phyloP scores from a whole-genome alignment of 2,113 vertebrate genomes.

The Myotis brandtii region DNA sequence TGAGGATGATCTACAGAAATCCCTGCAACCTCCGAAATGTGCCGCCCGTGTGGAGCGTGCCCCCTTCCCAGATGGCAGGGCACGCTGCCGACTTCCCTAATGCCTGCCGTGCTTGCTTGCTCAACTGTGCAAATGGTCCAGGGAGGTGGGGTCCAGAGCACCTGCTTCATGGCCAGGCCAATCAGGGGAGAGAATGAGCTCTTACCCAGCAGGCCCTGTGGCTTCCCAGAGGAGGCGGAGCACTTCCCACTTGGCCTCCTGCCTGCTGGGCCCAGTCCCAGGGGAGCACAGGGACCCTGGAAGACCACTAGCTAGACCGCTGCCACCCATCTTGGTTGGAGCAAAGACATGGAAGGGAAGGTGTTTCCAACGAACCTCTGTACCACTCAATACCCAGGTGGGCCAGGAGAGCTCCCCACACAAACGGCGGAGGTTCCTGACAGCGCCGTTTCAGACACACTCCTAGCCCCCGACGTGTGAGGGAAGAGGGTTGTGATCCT shows the following conservation, averaged over 20 bases:
- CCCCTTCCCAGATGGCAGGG: background rate
- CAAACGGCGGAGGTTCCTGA: rapidly evolving
- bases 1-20: background rate
- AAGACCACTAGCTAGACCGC: background rate
- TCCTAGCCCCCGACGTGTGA: background rate
- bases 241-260: background rate
- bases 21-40: rapidly evolving
- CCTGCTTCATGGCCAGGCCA: background rate
- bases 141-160: background rate
- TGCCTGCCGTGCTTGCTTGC: background rate
- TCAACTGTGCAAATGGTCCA: background rate
- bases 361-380: rapidly evolving
- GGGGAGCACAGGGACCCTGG: background rate
- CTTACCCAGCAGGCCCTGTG: no score
- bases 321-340: no score
- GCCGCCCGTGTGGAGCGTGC: background rate
- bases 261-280: background rate
- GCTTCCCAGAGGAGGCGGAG: no score
- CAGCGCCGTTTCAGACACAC: rapidly evolving
- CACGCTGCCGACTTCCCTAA: rapidly evolving
- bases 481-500: background rate
- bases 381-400: rapidly evolving
- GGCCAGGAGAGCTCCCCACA: no score
- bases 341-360: background rate
- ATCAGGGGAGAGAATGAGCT: background rate